Conservation (phyloP, 2,113 vertebrate genomes). For the Synodontis membranacea region DNA sequence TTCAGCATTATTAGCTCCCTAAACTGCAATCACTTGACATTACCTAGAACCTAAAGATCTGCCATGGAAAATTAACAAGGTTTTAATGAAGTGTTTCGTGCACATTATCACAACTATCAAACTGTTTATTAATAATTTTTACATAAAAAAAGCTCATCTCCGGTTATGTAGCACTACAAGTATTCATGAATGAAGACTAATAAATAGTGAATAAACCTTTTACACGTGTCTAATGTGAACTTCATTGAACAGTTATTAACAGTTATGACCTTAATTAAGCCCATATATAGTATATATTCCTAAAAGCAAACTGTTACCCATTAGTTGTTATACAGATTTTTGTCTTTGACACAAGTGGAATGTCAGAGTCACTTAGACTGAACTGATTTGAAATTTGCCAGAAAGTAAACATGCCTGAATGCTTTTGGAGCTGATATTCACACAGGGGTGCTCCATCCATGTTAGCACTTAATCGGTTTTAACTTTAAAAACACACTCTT, state of each 20-base stretch:
- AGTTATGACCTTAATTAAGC: background rate
- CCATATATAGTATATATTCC: background rate
- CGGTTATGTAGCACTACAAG: background rate
- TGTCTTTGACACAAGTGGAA: background rate
- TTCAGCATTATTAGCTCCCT: background rate
- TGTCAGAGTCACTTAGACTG: background rate
- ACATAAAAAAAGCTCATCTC: background rate
- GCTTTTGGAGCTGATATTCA: constrained; percentile 24
- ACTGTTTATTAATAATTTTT: background rate
- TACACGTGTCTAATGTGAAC: background rate
- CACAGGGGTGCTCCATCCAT: background rate
- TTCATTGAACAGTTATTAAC: background rate
- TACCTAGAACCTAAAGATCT: background rate
- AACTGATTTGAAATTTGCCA: background rate
- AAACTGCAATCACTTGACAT: background rate
- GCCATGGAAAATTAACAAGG: background rate
- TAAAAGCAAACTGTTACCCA: background rate
- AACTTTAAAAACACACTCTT: constrained; percentile 5
- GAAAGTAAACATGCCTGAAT: background rate
- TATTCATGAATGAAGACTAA: background rate
- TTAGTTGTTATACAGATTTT: background rate
- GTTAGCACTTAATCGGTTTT: constrained; percentile 15
- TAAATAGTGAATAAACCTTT: background rate
- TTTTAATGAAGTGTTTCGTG: background rate
- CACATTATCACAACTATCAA: background rate